Evolutionary conservation across 1,140 invertebrate genomes (phyloP).

Genomic region (Rhizoglyphus robini): DNA sequence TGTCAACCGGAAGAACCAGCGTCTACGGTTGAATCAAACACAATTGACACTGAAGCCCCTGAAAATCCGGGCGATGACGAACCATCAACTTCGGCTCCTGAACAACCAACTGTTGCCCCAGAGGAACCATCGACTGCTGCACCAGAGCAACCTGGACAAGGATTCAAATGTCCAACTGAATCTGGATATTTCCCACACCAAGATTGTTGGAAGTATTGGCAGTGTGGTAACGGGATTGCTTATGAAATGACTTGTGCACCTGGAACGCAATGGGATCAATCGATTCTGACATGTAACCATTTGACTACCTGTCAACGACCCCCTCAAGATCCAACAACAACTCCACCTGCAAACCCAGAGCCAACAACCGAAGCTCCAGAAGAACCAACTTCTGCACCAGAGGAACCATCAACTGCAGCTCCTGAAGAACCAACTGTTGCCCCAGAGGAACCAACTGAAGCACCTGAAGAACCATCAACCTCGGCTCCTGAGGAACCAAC

Average conservation of each 20-base stretch:
- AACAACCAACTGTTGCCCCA: background rate
- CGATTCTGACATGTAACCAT: constrained; percentile 25
- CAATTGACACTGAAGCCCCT: background rate
- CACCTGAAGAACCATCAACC: background rate
- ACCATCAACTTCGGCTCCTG: background rate
- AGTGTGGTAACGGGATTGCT: constrained; percentile 18
- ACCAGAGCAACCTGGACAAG: background rate
- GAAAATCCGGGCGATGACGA: too few species aligned
- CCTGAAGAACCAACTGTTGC: background rate
- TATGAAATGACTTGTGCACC: constrained; percentile 23
- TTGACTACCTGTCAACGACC: constrained; percentile 7
- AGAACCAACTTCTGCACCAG: background rate
- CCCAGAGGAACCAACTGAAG: background rate
- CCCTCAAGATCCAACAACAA: background rate
- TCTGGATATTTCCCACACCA: constrained; percentile 14
- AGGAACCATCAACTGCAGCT: background rate
- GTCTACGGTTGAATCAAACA: background rate
- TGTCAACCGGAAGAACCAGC: too few species aligned
- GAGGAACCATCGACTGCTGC: background rate
- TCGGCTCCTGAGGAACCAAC: background rate
- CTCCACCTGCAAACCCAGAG: background rate
- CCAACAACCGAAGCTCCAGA: background rate
- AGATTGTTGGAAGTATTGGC: constrained; percentile 6
- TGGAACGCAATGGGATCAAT: constrained; percentile 26
- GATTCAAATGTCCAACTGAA: constrained; percentile 5